Evolutionary conservation across 2,113 vertebrate species (phyloP).

Genomic region (Gobiocypris rarus): DNA sequence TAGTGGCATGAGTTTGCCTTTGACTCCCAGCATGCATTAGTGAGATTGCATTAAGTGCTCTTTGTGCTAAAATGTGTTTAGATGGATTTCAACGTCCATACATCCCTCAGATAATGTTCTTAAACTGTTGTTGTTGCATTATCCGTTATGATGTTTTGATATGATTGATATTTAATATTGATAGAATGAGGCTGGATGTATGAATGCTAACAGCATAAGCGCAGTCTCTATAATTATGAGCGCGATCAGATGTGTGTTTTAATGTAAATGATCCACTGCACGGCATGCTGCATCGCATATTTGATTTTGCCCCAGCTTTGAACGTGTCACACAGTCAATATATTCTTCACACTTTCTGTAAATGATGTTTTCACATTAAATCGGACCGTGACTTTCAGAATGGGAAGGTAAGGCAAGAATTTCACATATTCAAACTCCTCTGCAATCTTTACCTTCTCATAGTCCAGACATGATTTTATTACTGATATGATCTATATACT

Average conservation of each 20-base stretch:
- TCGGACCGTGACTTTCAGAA: conserved; percentile 83
- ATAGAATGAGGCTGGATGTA: background rate
- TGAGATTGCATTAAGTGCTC: conserved; percentile 10
- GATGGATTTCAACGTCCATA: conserved; percentile 12
- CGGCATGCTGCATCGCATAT: conserved; percentile 66
- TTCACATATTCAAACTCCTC: conserved; percentile 73
- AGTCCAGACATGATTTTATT: conserved; percentile 59
- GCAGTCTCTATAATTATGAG: background rate
- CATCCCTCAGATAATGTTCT: background rate
- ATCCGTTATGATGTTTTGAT: conserved; percentile 1
- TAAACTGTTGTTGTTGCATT: background rate
- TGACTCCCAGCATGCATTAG: conserved; percentile 13
- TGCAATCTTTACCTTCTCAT: conserved; percentile 68
- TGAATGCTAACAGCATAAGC: background rate
- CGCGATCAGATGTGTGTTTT: background rate
- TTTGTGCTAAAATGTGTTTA: conserved; percentile 1
- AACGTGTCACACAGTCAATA: conserved; percentile 76
- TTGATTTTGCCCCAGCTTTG: conserved; percentile 72
- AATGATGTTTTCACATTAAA: conserved; percentile 82
- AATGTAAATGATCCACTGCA: conserved; percentile 9
- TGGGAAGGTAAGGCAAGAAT: conserved; percentile 83
- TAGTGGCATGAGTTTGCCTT: conserved; percentile 7
- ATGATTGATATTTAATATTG: background rate
- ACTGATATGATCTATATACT: conserved; percentile 67
- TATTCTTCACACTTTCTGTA: conserved; percentile 79